These are phyloP conservation scores for Plumapathes pennacea DNA, from an alignment of 92 coral and sea anemone genomes.

Conservation along the genomic window DNA sequence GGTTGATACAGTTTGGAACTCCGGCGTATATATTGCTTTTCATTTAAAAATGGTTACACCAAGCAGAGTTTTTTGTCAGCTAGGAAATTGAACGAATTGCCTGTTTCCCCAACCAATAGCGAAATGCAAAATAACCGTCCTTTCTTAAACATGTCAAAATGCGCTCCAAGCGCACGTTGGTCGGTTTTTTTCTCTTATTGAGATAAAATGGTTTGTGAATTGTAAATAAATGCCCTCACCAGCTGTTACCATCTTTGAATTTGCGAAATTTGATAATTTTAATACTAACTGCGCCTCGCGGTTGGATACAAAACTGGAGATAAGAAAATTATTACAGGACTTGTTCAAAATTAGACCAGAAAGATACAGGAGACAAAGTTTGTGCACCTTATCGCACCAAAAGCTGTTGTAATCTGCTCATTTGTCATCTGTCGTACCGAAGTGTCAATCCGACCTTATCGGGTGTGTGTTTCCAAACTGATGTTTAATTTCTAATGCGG, in stretches of 20 bases:
- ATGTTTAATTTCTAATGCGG: too few species aligned
- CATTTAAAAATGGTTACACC: conserved; percentile 74
- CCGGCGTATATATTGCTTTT: conserved; percentile 7
- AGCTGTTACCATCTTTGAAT: too few species aligned
- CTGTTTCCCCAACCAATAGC: conserved; percentile 85
- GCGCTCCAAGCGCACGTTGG: too few species aligned
- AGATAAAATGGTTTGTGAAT: too few species aligned
- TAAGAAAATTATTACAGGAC: conserved; percentile 70
- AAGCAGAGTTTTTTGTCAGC: conserved; percentile 49
- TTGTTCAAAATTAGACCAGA: conserved; percentile 69
- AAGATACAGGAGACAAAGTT: conserved; percentile 55
- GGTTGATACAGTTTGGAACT: conserved; percentile 39
- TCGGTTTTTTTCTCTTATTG: too few species aligned
- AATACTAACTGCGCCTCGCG: conserved; percentile 48
- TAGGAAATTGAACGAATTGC: conserved; percentile 80
- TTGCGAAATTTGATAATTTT: conserved; percentile 38
- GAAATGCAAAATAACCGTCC: too few species aligned
- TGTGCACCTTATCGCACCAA: conserved; percentile 60
- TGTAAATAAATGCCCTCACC: too few species aligned
- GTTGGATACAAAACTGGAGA: conserved; percentile 63
- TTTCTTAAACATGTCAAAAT: too few species aligned
- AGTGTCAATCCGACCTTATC: not conserved
- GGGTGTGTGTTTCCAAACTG: too few species aligned
- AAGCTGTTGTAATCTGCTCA: conserved; percentile 48
- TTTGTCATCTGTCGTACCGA: conserved; percentile 73